Percentiles rank a stretch among this genome's conserved stretches.
Evolutionary conservation across 1,140 invertebrate species (phyloP).

Genomic region (Lycorma delicatula): DNA sequence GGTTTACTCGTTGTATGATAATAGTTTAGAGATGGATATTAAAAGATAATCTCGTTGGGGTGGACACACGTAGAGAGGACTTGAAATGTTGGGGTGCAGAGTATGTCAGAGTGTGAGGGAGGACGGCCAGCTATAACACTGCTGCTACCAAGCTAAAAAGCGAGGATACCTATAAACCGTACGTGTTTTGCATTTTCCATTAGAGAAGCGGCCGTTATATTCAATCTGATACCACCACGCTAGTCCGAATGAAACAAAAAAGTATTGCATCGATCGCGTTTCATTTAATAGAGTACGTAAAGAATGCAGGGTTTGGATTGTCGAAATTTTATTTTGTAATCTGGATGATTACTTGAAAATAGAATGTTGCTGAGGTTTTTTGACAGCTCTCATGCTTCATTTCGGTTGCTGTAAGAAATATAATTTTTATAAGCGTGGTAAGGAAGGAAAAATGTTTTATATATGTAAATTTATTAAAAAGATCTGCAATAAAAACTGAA

Average conservation of each 20-base stretch:
- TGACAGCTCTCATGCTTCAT: too few species aligned
- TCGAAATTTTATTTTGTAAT: background rate
- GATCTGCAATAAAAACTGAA: too few species aligned
- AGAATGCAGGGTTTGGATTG: background rate
- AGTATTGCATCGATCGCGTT: background rate
- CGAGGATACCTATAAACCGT: constrained; percentile 1
- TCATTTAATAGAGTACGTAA: background rate
- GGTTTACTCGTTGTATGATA: background rate
- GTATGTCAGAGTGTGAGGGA: background rate
- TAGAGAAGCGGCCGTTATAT: constrained; percentile 4
- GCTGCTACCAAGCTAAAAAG: too few species aligned
- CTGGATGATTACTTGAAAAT: constrained; percentile 2
- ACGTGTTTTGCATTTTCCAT: constrained; percentile 7
- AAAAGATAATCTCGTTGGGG: constrained; percentile 1
- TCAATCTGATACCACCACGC: constrained; percentile 3
- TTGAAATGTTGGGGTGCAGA: background rate
- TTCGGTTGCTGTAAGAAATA: too few species aligned
- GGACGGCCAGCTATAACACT: background rate
- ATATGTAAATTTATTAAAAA: too few species aligned
- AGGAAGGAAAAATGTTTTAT: too few species aligned
- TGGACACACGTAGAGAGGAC: background rate
- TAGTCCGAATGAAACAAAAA: background rate
- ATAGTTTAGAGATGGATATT: constrained; percentile 1
- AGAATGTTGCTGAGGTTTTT: too few species aligned
- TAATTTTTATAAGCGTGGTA: too few species aligned